Conservation (phyloP, 2,113 vertebrate genomes). For the Mugil cephalus region DNA sequence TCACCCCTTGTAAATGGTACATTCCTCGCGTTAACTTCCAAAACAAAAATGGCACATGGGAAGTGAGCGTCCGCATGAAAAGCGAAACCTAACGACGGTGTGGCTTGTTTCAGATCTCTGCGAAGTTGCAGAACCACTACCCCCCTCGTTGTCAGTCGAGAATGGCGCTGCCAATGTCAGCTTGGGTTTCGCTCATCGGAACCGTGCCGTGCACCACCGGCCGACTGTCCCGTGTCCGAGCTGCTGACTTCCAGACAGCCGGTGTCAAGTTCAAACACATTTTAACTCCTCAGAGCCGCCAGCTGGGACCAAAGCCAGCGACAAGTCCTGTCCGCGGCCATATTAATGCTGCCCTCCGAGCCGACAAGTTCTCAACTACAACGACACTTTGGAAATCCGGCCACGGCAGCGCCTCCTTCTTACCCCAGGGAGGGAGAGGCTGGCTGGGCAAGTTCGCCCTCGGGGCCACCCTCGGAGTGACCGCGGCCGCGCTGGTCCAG, state of each 20-base stretch:
- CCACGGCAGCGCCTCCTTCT: constrained; percentile 7
- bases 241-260: constrained; percentile 19
- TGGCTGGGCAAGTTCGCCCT: constrained; percentile 47
- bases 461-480: constrained; percentile 66
- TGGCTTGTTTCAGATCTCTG: not conserved
- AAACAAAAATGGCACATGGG: constrained; percentile 83
- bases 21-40: constrained; percentile 45
- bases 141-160: not conserved
- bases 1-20: constrained; percentile 60
- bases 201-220: constrained; percentile 4
- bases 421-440: constrained; percentile 4
- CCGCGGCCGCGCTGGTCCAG: constrained; percentile 54
- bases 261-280: constrained; percentile 65
- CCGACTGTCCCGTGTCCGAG: constrained; percentile 33
- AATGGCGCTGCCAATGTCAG: constrained; percentile 77
- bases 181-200: constrained; percentile 53
- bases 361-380: constrained; percentile 56
- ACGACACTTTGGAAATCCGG: constrained; percentile 45
- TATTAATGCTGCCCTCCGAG: constrained; percentile 44
- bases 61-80: constrained; percentile 15
- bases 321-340: constrained; percentile 38
- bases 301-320: constrained; percentile 22
- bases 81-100: constrained; percentile 31
- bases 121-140: not conserved
- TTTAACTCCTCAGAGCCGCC: constrained; percentile 32